Evolutionary conservation across 2,113 vertebrate genomes (phyloP).

Genomic region (Anthoscopus minutus): DNA sequence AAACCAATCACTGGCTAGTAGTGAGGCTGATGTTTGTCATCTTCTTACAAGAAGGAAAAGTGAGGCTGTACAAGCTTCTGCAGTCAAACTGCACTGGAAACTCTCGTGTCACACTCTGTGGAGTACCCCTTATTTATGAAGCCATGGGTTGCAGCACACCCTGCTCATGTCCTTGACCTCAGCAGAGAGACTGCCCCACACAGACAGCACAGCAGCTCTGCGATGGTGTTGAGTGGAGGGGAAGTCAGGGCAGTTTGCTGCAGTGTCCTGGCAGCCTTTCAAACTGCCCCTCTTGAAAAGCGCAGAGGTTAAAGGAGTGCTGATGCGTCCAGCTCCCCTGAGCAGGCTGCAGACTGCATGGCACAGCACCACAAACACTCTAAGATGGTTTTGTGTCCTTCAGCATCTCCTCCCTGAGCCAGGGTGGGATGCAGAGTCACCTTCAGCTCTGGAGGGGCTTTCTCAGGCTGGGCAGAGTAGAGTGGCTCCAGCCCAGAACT

Average conservation of each 20-base stretch:
- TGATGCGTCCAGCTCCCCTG: neutral
- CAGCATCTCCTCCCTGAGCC: neutral
- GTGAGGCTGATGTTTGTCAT: conserved; percentile 37
- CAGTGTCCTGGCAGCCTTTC: conserved; percentile 33
- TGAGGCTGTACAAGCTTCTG: neutral
- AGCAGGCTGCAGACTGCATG: neutral
- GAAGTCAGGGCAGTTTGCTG: neutral
- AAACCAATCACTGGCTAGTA: neutral
- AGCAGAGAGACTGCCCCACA: neutral
- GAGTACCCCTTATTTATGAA: neutral
- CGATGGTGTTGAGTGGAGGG: neutral
- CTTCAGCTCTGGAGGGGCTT: neutral
- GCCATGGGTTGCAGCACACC: neutral
- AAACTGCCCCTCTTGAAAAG: neutral
- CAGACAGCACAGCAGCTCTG: neutral
- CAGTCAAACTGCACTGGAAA: neutral
- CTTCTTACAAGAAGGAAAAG: conserved; percentile 27
- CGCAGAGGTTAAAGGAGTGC: neutral
- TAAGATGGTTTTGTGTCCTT: neutral
- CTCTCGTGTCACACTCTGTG: rapidly evolving
- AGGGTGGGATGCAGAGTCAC: neutral
- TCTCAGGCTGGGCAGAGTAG: rapidly evolving
- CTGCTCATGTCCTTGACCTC: neutral
- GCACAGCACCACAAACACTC: neutral
- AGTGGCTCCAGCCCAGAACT: neutral